These are phyloP conservation scores for Salarias fasciatus DNA, from an alignment of 2,797 vertebrate genomes.

Conservation along the genomic window DNA sequence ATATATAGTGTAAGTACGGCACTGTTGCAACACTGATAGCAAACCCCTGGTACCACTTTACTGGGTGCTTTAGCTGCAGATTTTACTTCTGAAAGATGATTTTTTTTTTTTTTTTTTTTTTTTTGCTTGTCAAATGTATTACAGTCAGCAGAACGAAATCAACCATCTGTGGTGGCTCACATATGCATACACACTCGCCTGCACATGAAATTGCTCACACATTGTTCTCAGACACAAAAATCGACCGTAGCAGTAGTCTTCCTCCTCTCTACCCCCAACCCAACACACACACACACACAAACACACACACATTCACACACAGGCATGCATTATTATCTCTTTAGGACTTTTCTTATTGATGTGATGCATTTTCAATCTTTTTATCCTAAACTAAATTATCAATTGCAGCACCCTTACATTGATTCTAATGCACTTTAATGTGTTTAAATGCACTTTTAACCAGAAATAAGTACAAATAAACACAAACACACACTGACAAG, in stretches of 20 bases:
- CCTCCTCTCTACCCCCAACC: no score
- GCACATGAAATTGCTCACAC: slow-evolving; percentile 3
- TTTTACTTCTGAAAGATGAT: slow-evolving; percentile 16
- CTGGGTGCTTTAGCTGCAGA: slow-evolving; percentile 16
- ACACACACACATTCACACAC: no score
- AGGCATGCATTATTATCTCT: no score
- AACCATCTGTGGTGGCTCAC: slow-evolving; percentile 25
- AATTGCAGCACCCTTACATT: no score
- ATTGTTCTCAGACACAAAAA: slow-evolving; percentile 5
- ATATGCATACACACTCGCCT: slow-evolving; percentile 16
- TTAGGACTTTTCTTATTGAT: no score
- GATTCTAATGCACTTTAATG: no score
- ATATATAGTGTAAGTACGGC: slow-evolving; percentile 6
- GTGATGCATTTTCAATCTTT: no score
- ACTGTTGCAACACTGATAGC: slow-evolving; percentile 23
- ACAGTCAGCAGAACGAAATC: slow-evolving; percentile 49
- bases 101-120: no score
- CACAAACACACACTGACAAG: not conserved
- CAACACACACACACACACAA: no score
- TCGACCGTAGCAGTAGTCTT: not conserved
- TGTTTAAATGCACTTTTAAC: no score
- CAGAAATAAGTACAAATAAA: no score
- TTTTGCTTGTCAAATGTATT: slow-evolving; percentile 15
- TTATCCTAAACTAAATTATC: no score
- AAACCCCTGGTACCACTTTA: not conserved